Percentiles rank a stretch among this genome's conserved stretches.
Conservation (phyloP, 2,888 invertebrate species). For the Pristionchus mayeri region DNA sequence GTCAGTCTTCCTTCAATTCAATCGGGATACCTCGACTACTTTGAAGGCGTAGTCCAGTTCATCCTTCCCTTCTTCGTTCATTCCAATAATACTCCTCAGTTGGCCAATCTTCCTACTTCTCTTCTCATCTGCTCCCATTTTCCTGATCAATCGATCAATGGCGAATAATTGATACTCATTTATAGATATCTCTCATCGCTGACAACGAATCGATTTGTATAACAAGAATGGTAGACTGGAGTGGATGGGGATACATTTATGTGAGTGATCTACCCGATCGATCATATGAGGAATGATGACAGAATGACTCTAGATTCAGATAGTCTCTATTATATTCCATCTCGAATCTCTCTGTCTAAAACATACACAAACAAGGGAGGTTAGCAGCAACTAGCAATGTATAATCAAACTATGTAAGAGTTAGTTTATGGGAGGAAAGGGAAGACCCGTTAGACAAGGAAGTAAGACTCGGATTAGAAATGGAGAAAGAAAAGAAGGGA, state of each 20-base stretch:
- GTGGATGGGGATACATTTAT: conserved; percentile 20
- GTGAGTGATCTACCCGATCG: conserved; percentile 30
- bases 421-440: conserved; percentile 1
- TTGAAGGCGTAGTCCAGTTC: conserved; percentile 4
- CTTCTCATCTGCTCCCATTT: neutral
- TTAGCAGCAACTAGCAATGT: conserved; percentile 33
- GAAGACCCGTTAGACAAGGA: conserved; percentile 18
- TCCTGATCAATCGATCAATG: neutral
- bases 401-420: conserved; percentile 18
- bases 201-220: conserved; percentile 25
- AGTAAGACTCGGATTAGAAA: conserved; percentile 18
- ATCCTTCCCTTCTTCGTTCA: neutral
- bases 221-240: neutral
- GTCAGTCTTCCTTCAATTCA: no score
- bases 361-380: neutral
- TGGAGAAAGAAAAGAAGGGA: conserved; percentile 26
- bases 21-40: conserved; percentile 5
- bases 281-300: conserved; percentile 19
- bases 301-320: conserved; percentile 7
- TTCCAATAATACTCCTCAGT: neutral
- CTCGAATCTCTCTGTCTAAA: conserved; percentile 4
- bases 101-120: neutral
- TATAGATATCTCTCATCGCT: conserved; percentile 9
- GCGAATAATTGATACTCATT: neutral
- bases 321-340: conserved; percentile 5